Evolutionary conservation across 2,797 vertebrate species (phyloP).

Genomic region (Clarias fuscus): DNA sequence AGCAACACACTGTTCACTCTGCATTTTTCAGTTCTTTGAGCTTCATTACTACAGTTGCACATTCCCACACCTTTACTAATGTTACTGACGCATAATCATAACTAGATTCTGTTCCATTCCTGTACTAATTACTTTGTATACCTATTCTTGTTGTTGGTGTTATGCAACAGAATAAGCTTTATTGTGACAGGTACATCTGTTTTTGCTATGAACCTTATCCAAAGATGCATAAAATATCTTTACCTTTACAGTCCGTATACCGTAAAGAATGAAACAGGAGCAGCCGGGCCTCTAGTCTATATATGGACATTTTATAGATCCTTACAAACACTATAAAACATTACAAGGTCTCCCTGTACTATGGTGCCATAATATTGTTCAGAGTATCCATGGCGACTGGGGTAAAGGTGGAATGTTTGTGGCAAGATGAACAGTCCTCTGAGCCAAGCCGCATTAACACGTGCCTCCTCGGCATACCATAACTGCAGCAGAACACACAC

Average conservation of each 20-base stretch:
- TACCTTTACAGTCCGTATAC: conserved; percentile 25
- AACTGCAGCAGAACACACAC: conserved; percentile 45
- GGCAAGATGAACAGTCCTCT: conserved; percentile 50
- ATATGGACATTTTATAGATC: conserved; percentile 48
- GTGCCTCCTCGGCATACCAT: conserved; percentile 59
- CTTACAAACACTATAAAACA: conserved; percentile 60
- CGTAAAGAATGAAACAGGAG: conserved; percentile 22
- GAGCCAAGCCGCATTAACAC: conserved; percentile 55
- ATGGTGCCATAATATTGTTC: conserved; percentile 70
- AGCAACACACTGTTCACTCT: neutral
- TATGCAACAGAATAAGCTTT: neutral
- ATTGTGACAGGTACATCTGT: conserved; percentile 11
- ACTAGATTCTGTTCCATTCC: neutral
- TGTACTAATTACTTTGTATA: neutral
- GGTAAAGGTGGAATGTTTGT: conserved; percentile 59
- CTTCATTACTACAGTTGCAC: neutral
- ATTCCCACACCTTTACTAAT: neutral
- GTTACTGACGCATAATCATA: neutral
- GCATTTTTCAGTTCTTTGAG: neutral
- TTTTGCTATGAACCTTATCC: conserved; percentile 22
- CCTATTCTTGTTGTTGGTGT: neutral
- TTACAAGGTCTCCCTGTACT: conserved; percentile 58
- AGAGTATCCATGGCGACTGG: conserved; percentile 64
- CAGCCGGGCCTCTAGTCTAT: conserved; percentile 32
- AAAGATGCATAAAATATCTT: conserved; percentile 16